These are phyloP conservation scores for Chloroceryle amazona DNA, from an alignment of 2,797 vertebrate species.

Conservation along the genomic window DNA sequence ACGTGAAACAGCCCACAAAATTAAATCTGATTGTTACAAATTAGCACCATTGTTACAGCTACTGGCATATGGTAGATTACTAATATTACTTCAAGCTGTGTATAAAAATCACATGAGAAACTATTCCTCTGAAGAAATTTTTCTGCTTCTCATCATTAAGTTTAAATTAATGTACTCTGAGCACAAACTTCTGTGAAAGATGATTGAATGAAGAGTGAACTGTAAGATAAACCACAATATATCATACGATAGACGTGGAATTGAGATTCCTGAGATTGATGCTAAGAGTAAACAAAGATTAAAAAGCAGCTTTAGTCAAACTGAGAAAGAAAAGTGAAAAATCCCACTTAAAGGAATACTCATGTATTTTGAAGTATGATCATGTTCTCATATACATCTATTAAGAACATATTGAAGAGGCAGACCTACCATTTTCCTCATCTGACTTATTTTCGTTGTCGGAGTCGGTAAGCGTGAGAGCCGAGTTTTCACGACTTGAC, in stretches of 20 bases:
- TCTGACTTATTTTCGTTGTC: conserved; percentile 97
- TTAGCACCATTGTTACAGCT: background rate
- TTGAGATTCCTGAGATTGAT: background rate
- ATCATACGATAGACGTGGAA: background rate
- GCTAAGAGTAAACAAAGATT: background rate
- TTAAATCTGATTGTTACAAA: background rate
- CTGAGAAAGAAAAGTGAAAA: background rate
- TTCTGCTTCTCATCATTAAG: conserved; percentile 59
- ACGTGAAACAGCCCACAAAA: conserved; percentile 25
- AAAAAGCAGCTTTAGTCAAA: background rate
- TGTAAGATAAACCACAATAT: conserved; percentile 1
- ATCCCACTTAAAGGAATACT: background rate
- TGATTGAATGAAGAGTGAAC: conserved; percentile 36
- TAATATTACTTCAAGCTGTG: conserved; percentile 39
- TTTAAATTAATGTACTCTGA: background rate
- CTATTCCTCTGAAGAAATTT: conserved; percentile 34
- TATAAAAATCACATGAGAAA: conserved; percentile 3
- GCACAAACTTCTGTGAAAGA: conserved; percentile 51
- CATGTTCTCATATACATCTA: background rate
- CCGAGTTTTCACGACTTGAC: conserved; percentile 95
- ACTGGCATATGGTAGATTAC: background rate
- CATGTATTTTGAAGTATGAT: background rate
- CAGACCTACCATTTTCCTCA: conserved; percentile 92
- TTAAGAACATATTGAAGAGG: conserved; percentile 13
- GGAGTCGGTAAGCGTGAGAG: conserved; percentile 94